phyloP scores from a whole-genome alignment of 2,888 invertebrate species.

The Ichneumoninae sp. region DNA sequence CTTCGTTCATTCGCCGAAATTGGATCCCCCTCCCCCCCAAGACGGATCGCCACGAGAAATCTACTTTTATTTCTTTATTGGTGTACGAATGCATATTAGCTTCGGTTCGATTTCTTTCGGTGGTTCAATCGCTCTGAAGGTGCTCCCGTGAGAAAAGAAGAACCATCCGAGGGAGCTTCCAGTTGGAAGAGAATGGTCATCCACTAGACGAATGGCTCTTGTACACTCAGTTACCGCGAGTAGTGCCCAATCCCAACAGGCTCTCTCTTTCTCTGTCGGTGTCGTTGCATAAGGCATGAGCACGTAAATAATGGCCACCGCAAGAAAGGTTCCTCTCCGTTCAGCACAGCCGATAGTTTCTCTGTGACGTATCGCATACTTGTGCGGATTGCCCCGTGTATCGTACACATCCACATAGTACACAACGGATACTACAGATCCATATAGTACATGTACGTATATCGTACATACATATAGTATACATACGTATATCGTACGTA shows the following conservation, averaged over 20 bases:
- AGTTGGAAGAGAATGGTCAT: conserved; percentile 57
- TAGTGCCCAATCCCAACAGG: conserved; percentile 21
- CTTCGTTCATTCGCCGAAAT: not conserved
- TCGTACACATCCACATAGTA: not conserved
- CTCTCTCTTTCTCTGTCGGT: conserved; percentile 54
- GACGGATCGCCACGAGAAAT: not conserved
- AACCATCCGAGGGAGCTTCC: conserved; percentile 39
- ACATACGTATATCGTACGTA: no score
- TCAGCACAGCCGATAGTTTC: conserved; percentile 50
- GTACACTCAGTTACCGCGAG: conserved; percentile 10
- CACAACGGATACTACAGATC: no score
- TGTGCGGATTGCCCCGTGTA: conserved; percentile 15
- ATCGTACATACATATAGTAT: no score
- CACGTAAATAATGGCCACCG: conserved; percentile 67
- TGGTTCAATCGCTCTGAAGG: conserved; percentile 34
- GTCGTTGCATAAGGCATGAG: conserved; percentile 69
- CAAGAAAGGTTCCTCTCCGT: conserved; percentile 47
- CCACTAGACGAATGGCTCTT: conserved; percentile 48
- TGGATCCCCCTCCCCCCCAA: not conserved
- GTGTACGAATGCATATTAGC: conserved; percentile 25
- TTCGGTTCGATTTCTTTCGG: conserved; percentile 45
- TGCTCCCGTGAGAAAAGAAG: conserved; percentile 32
- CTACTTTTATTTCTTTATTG: conserved; percentile 9
- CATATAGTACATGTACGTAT: no score
- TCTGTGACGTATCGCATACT: conserved; percentile 38